phyloP scores from a whole-genome alignment of 2,888 invertebrate species.

The Xanthia togata region DNA sequence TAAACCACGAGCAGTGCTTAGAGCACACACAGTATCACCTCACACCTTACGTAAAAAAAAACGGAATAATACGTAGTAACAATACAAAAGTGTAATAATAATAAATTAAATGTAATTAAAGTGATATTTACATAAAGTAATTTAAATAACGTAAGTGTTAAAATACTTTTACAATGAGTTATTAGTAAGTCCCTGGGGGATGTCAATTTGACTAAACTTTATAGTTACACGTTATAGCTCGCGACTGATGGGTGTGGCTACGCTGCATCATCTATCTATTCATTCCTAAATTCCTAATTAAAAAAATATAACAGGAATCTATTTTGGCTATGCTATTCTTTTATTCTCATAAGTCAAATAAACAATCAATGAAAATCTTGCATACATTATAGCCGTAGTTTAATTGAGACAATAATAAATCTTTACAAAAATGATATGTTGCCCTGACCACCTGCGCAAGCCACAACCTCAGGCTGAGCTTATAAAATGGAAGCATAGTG shows the following conservation, averaged over 20 bases:
- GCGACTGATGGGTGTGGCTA: conserved; percentile 10
- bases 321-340: conserved; percentile 15
- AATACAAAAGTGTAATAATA: conserved; percentile 73
- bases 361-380: conserved; percentile 11
- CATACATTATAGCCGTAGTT: not conserved
- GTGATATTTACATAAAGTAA: conserved; percentile 71
- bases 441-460: conserved; percentile 22
- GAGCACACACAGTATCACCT: conserved; percentile 50
- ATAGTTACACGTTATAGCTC: conserved; percentile 53
- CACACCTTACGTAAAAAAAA: conserved; percentile 53
- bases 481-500: conserved; percentile 66
- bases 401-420: conserved; percentile 27
- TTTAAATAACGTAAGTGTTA: conserved; percentile 65
- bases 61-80: conserved; percentile 69
- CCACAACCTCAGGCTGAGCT: conserved; percentile 52
- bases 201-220: conserved; percentile 64
- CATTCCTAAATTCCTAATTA: conserved; percentile 10
- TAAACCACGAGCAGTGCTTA: conserved; percentile 27
- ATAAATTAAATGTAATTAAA: conserved; percentile 72
- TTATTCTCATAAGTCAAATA: not conserved
- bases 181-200: conserved; percentile 63
- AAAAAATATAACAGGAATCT: conserved; percentile 44
- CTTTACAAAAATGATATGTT: conserved; percentile 47
- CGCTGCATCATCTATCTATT: conserved; percentile 14
- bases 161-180: conserved; percentile 68